phyloP scores from a whole-genome alignment of 2,888 invertebrate genomes.

The Rhamnusium bicolor region DNA sequence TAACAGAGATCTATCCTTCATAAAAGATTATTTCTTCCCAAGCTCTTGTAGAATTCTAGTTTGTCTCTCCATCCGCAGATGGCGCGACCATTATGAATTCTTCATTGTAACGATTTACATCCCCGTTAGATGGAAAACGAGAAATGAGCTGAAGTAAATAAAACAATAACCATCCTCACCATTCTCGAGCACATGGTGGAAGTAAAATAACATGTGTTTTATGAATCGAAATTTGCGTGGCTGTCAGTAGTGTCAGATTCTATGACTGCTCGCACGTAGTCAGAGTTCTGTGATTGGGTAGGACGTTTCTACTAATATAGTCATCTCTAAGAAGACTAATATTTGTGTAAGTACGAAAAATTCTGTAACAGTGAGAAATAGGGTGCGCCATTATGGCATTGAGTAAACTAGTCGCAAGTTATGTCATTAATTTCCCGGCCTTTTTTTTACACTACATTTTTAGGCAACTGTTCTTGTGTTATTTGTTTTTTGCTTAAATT shows the following conservation, averaged over 20 bases:
- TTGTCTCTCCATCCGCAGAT: background rate
- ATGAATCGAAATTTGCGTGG: constrained; percentile 3
- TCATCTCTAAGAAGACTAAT: background rate
- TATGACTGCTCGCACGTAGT: background rate
- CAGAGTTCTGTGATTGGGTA: background rate
- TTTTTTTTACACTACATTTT: background rate
- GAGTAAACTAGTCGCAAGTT: background rate
- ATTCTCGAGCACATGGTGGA: constrained; percentile 18
- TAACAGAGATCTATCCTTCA: background rate
- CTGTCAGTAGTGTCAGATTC: constrained; percentile 3
- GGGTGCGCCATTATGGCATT: background rate
- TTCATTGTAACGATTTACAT: background rate
- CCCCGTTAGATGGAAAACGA: constrained; percentile 6
- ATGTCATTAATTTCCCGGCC: too few relatives aligned
- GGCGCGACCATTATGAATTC: background rate
- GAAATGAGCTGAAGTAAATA: background rate
- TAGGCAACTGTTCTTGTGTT: background rate
- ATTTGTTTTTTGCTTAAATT: too few relatives aligned
- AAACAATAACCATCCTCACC: constrained; percentile 18
- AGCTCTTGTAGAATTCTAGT: background rate
- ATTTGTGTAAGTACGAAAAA: constrained; percentile 1
- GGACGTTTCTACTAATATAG: background rate
- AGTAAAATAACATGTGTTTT: constrained; percentile 21
- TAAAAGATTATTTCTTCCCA: background rate
- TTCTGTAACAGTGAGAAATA: background rate